A percentile compares a stretch with the other conserved stretches of the same genome.
Conservation (phyloP, 2,113 vertebrate genomes). For the Psilopogon haemacephalus region DNA sequence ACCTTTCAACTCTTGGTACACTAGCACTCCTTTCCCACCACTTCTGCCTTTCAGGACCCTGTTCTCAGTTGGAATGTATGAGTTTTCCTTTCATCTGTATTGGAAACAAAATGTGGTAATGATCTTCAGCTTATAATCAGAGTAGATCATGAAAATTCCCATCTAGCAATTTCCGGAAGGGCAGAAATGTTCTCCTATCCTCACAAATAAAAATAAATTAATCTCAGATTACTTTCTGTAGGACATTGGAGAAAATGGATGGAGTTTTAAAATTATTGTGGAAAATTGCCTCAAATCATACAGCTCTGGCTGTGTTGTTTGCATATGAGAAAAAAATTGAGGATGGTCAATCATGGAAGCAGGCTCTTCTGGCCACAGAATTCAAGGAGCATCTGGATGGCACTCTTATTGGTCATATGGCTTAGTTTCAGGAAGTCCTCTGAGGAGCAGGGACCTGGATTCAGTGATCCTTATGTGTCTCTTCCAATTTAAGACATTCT, state of each 20-base stretch:
- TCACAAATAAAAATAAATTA: not conserved
- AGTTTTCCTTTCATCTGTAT: not conserved
- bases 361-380: not conserved
- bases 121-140: not conserved
- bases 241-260: not conserved
- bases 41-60: not conserved
- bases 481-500: not conserved
- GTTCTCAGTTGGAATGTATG: not conserved
- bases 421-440: not conserved
- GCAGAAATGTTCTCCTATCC: not conserved
- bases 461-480: not conserved
- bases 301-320: not conserved
- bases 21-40: not conserved
- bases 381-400: not conserved
- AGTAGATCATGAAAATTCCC: not conserved
- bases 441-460: not conserved
- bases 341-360: rapidly evolving
- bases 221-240: not conserved
- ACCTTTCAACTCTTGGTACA: not conserved
- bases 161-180: not conserved
- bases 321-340: not conserved
- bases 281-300: not conserved
- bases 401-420: not conserved
- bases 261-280: not conserved
- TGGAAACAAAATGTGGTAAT: not conserved